These are phyloP conservation scores for Trinectes maculatus DNA, from an alignment of 2,113 vertebrate genomes.

Conservation along the genomic window DNA sequence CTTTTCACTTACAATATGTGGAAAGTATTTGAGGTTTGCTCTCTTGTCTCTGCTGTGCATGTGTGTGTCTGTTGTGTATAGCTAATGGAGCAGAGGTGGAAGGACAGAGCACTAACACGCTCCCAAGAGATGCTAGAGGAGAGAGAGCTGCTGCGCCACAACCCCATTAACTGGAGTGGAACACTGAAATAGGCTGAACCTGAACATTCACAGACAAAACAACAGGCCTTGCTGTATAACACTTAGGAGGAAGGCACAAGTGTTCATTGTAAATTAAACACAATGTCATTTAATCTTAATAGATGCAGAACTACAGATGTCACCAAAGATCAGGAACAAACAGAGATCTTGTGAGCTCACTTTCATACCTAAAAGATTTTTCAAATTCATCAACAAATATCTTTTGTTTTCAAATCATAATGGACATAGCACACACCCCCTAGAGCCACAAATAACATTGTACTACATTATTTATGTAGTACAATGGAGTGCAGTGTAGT, in stretches of 20 bases:
- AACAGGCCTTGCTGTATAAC: neutral
- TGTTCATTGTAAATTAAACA: conserved; percentile 7
- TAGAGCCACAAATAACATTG: too few relatives aligned
- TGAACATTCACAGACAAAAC: conserved; percentile 23
- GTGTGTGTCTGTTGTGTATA: conserved; percentile 54
- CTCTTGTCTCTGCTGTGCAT: neutral
- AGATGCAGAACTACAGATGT: too few relatives aligned
- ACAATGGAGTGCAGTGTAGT: too few relatives aligned
- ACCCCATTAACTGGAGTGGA: conserved; percentile 83
- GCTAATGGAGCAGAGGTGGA: conserved; percentile 82
- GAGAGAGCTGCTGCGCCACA: conserved; percentile 74
- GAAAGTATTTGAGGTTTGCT: conserved; percentile 20
- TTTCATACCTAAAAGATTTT: too few relatives aligned
- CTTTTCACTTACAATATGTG: conserved; percentile 32
- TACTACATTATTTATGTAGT: too few relatives aligned
- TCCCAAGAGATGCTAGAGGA: conserved; percentile 76
- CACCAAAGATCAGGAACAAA: too few relatives aligned
- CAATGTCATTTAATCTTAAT: too few relatives aligned
- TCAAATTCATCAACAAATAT: too few relatives aligned
- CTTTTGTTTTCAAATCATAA: too few relatives aligned
- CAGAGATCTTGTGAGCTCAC: too few relatives aligned
- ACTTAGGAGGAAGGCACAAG: neutral
- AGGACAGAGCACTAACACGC: conserved; percentile 72
- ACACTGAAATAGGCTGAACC: conserved; percentile 71
- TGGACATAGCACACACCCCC: too few relatives aligned